Base-by-base conservation (phyloP, 1,140 invertebrate genomes). In the Thrips palmi region DNA sequence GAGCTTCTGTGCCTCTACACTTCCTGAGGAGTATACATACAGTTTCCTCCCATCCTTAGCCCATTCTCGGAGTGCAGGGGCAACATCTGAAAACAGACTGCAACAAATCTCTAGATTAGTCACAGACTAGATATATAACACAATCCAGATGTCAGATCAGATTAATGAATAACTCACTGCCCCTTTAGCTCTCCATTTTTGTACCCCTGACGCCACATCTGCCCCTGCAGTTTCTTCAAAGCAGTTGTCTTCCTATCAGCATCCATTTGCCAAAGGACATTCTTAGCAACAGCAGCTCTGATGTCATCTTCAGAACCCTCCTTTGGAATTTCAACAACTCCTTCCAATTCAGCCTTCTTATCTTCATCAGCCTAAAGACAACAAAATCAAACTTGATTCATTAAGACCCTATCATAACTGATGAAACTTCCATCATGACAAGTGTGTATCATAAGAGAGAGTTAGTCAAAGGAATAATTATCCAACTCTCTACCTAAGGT, bases 11-110 rank as follows among this genome's bases (percentile, higher is more conserved):
- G 87, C 82, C 50, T 81, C 73, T 0, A 88, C 71, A 47, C 83
- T 91, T 30, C 89, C 91, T 35, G 87, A 92, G 1, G 88, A 94
- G 51, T 87, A 97, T 33, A 93, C 73, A 48, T 78, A 88, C 23
- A 94, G 59, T 45, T 71, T 68, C 38, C 74, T 72, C 5, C 70
- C 72, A 32, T 62, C 50, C 0, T 62, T 51, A 11, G 56, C 58
- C 76, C 87, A 84, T 39, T 64, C 55, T 49, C 79, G 63, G 25
- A 96, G 60, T 10, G 75, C 71, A 37, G 62, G 60, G 2, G 67
- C 59, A 1, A 92, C 85, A 60, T 96, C 89, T 17, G 79, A 70
- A 53, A 78, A 94, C 31, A 94, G 65, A 56, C 86, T 91, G 62
- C 41, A 62, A 65, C 38, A 36, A 14, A 33, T 11, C 4, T 10